Evolutionary conservation across 2,113 vertebrate species (phyloP).

Genomic region (Halichoerus grypus): DNA sequence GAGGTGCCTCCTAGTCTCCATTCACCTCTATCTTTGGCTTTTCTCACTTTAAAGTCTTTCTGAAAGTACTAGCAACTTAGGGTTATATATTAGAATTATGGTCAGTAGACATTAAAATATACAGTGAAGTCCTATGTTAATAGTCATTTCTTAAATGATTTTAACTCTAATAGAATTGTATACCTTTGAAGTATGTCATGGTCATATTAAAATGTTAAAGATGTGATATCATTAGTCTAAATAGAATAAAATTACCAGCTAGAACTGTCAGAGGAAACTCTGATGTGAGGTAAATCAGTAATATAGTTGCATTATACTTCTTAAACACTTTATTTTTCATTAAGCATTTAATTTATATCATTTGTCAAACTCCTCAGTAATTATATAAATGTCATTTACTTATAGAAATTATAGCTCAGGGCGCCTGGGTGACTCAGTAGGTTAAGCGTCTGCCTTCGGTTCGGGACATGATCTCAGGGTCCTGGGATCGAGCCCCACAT

Average conservation of each 20-base stretch:
- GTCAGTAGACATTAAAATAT: not conserved
- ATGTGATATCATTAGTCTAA: not conserved
- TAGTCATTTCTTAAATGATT: slow-evolving; percentile 48
- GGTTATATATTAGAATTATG: slow-evolving; percentile 22
- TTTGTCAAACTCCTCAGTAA: not conserved
- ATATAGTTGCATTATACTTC: not conserved
- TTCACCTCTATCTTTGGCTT: not conserved
- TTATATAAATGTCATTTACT: not conserved
- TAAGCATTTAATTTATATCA: not conserved
- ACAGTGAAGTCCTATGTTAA: not conserved
- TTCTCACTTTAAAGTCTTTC: not conserved
- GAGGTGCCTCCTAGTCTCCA: not conserved
- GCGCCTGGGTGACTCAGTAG: too few species aligned
- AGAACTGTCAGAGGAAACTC: slow-evolving; percentile 20
- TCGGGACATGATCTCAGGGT: too few species aligned
- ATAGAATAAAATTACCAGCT: slow-evolving; percentile 32
- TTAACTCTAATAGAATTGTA: not conserved
- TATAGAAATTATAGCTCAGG: not conserved
- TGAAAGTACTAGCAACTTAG: slow-evolving; percentile 5
- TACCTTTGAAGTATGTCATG: not conserved
- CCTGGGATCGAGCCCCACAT: too few species aligned
- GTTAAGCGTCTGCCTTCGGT: too few species aligned
- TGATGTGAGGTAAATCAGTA: not conserved
- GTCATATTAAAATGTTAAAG: slow-evolving; percentile 47
- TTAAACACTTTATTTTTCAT: slow-evolving; percentile 8